Conservation (phyloP, 2,797 vertebrate species). For the Lates japonicus region DNA sequence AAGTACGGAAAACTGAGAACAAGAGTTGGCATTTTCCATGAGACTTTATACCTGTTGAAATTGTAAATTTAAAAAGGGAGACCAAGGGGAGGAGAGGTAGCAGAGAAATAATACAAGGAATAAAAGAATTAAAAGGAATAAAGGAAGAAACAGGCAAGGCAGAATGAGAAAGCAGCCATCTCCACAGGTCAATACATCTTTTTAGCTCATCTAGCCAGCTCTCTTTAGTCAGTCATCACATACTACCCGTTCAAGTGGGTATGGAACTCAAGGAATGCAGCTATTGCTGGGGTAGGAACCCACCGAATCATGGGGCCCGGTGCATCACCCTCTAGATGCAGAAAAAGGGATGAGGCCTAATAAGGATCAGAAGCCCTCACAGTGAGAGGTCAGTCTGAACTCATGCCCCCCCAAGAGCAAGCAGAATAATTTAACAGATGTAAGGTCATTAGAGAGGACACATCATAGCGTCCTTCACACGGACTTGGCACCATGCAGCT, state of each 20-base stretch:
- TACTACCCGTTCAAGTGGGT: slow-evolving; percentile 48
- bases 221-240: slow-evolving; percentile 74
- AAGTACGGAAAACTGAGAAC: slow-evolving; percentile 20
- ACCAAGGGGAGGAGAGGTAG: slow-evolving; percentile 4
- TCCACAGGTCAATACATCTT: slow-evolving; percentile 55
- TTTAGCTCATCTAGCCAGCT: slow-evolving; percentile 37
- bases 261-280: slow-evolving; percentile 22
- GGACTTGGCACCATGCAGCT: slow-evolving; percentile 50
- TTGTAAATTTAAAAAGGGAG: slow-evolving; percentile 21
- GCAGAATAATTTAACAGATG: slow-evolving; percentile 63
- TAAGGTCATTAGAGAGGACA: slow-evolving; percentile 64
- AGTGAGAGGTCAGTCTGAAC: slow-evolving; percentile 34
- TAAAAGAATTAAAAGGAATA: slow-evolving; percentile 13
- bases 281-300: slow-evolving; percentile 18
- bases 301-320: neutral
- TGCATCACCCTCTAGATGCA: slow-evolving; percentile 18
- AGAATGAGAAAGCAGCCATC: slow-evolving; percentile 28
- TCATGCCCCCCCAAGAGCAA: slow-evolving; percentile 45
- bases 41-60: slow-evolving; percentile 19
- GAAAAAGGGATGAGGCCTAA: slow-evolving; percentile 33
- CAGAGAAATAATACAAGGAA: slow-evolving; percentile 27
- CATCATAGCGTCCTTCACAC: slow-evolving; percentile 69
- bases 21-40: slow-evolving; percentile 28
- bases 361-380: slow-evolving; percentile 19
- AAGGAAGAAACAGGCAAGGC: slow-evolving; percentile 12